Base-by-base conservation (phyloP, 2,888 invertebrate species). In the Protophormia terraenovae region DNA sequence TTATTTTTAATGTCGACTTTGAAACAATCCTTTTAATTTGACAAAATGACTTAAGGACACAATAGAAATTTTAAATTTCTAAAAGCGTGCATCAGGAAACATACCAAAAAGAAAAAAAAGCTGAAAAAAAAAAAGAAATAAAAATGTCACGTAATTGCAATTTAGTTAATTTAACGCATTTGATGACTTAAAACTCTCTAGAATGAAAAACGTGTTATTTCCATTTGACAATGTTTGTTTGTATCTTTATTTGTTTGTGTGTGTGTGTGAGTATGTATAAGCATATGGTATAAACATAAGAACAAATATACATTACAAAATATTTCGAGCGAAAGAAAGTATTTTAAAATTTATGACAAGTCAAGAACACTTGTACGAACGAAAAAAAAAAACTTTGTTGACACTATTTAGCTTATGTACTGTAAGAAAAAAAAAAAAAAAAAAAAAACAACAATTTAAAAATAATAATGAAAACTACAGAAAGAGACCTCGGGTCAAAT, bases 131-230 rank as follows among this genome's bases (percentile, higher is more conserved):
- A 27, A 53, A 62, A 64, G 35, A 24, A 60, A 50, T 45, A 19
- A 79, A 73, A 78, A 41, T 62, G 86, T 87, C 88, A 88, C 88
- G 87, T 88, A 87, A 86, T 86, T 86, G 87, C 87, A 88, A 88
- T 88, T 88, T 87, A 84, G 87, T 88, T 88, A 87, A 87, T 88
- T 88, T 87, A 87, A 87, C 83, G 83, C 83, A 86, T 86, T 87
- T 87, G 83, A 86, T 86, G 87, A 77, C 69, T 78, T 45, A 73
- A 73, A 84, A 81, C 73, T 84, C 72, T 84, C 16, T 69, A 32
- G 73, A 81, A 73, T 58, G 53, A 81, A 83, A 72, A 78, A 73
- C 72, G 55, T 82, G 69, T 75, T 78, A 24, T 66, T 77, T 64
- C 29, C 55, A 47, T 55, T 55, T 71, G 53, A 45, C 38, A 47